These are phyloP conservation scores for Anthonomus grandis DNA, from an alignment of 1,140 invertebrate genomes.

Conservation along the genomic window DNA sequence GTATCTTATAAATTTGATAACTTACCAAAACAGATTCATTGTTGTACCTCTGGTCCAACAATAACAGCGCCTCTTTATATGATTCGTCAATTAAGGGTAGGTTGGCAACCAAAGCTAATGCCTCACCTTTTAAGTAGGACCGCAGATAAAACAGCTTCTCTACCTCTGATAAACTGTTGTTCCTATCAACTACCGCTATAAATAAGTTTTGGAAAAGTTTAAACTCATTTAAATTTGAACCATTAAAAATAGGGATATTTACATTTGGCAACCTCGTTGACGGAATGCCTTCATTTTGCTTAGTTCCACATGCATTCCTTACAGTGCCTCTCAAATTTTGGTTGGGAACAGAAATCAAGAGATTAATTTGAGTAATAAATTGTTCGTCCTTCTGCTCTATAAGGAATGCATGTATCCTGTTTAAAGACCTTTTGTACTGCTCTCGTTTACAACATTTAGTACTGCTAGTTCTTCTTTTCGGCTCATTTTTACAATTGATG, in stretches of 20 bases:
- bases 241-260: constrained; percentile 13
- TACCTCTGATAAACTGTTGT: neutral
- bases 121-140: neutral
- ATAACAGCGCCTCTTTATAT: constrained; percentile 2
- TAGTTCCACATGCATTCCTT: no score
- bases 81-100: constrained; percentile 1
- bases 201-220: constrained; percentile 5
- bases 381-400: no score
- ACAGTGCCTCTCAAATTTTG: no score
- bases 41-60: constrained; percentile 7
- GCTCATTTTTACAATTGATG: no score
- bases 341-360: no score
- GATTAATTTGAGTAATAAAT: no score
- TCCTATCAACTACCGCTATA: constrained; percentile 3
- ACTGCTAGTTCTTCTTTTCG: no score
- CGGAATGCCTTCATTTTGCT: no score
- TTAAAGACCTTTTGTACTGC: no score
- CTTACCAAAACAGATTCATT: constrained; percentile 2
- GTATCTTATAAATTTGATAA: neutral
- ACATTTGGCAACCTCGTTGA: no score
- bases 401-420: no score
- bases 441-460: no score
- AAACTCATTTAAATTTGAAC: neutral
- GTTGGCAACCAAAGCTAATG: constrained; percentile 6
- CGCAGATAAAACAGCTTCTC: constrained; percentile 11